phyloP scores from a whole-genome alignment of 2,888 invertebrate genomes.

The Plebejus anna region DNA sequence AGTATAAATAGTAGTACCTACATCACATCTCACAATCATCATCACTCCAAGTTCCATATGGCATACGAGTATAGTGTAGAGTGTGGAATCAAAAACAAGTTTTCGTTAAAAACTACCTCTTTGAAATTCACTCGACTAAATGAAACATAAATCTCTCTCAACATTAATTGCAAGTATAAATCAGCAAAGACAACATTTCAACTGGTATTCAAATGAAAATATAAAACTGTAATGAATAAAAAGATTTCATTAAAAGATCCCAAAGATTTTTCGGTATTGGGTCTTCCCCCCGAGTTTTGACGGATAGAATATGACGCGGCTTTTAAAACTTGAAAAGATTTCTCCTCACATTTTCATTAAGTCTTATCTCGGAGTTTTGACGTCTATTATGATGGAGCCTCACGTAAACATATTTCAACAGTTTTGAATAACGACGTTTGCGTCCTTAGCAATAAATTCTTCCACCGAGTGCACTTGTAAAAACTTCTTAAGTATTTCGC shows the following conservation, averaged over 20 bases:
- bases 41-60: no score
- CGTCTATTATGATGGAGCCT: slow-evolving; percentile 5
- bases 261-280: neutral
- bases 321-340: slow-evolving; percentile 4
- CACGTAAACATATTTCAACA: slow-evolving; percentile 14
- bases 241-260: slow-evolving; percentile 17
- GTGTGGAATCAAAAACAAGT: neutral
- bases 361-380: slow-evolving; percentile 1
- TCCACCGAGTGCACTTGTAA: slow-evolving; percentile 5
- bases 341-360: slow-evolving; percentile 1
- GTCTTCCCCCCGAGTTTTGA: neutral
- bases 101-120: neutral
- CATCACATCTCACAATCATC: no score
- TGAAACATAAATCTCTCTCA: neutral
- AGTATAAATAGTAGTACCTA: no score
- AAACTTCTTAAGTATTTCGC: slow-evolving; percentile 5
- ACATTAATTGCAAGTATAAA: slow-evolving; percentile 10
- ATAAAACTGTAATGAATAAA: slow-evolving; percentile 19
- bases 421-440: slow-evolving; percentile 5
- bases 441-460: slow-evolving; percentile 2
- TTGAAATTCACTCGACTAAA: neutral
- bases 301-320: slow-evolving; percentile 8
- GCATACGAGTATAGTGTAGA: neutral
- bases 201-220: slow-evolving; percentile 4
- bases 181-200: neutral